Base-by-base conservation (phyloP, 2,888 invertebrate genomes). In the Philhelius pedissequus region DNA sequence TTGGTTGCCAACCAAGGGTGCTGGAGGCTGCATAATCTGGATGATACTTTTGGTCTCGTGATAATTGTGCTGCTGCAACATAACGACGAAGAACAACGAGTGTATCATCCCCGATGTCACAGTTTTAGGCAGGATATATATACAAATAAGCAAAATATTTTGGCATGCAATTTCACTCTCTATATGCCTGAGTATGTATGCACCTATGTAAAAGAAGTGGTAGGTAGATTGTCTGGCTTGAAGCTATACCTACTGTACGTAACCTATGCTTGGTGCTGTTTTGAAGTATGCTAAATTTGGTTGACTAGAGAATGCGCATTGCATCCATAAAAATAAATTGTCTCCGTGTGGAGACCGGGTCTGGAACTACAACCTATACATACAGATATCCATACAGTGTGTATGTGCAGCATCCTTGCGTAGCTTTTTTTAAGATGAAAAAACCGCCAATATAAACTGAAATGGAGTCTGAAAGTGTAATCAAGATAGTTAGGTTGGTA, bases 291-390 rank as follows among this genome's bases (percentile, higher is more conserved):
- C 30, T 45, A 43, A 7, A 30, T 18, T 1, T 32, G 69, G 74
- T 56, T 74, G 62, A 15, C 30, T 69, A 69, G 78, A 69, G 83
- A 75, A 60, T 83, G 83, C 83, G 83, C 83, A 83, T 18, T 83
- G 73, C 38, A 58, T 11, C 40, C 62, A 52, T 43, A 50, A 43
- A 62, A 62, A 62, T 60, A 60, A 45, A 45, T 62, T 45, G 45
- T 64, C 5, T 25, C 9, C 32, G 7, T 40, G 32, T 18, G 27
- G 13, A 30, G n/a, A 43, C 13, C 58, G 40, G 60, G 22, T 50
- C 58, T 25, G 60, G 22, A 38, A 22, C 15, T 9, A 52, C 30
- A 32, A 0, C 8, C 15, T n/a, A n/a, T n/a, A 50, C 25, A 20
- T 20, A 15, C 32, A n/a, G n/a, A n/a, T n/a, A n/a, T n/a, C n/a